A percentile compares a stretch with the other conserved stretches of the same genome.
phyloP scores from a whole-genome alignment of 2,113 vertebrate species.

The Percopsis transmontana region DNA sequence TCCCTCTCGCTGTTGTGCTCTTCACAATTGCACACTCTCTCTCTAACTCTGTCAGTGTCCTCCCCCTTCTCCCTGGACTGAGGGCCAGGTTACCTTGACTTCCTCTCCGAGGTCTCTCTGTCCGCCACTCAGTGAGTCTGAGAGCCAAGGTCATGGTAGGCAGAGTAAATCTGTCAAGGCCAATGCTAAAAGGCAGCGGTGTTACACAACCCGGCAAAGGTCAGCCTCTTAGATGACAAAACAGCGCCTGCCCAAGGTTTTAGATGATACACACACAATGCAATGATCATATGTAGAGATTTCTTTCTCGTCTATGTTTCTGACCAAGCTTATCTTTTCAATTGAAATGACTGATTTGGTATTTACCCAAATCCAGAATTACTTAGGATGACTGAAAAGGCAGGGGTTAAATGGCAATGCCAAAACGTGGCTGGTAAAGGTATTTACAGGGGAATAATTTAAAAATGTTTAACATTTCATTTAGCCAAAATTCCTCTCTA shows the following conservation, averaged over 20 bases:
- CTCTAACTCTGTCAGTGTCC: neutral
- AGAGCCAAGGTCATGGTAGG: constrained; percentile 18
- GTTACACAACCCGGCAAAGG: constrained; percentile 55
- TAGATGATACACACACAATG: constrained; percentile 5
- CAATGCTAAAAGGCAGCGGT: constrained; percentile 32
- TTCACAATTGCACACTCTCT: neutral
- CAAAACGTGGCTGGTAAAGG: no score
- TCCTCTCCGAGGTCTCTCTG: constrained; percentile 19
- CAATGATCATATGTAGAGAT: no score
- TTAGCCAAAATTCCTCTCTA: no score
- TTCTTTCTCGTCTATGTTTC: no score
- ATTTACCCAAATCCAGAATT: no score
- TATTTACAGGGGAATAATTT: no score
- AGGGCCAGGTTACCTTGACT: constrained; percentile 45
- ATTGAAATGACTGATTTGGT: no score
- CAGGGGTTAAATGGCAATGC: no score
- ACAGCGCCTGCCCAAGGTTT: constrained; percentile 36
- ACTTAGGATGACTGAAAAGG: no score
- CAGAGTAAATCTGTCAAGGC: constrained; percentile 43
- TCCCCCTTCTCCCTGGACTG: neutral
- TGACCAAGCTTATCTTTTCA: no score
- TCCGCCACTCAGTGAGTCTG: constrained; percentile 29
- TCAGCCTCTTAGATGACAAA: constrained; percentile 28
- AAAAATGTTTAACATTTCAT: no score
- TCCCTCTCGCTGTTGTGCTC: constrained; percentile 6